These are phyloP conservation scores for Philonicus albiceps DNA, from an alignment of 2,888 invertebrate genomes.

Conservation along the genomic window DNA sequence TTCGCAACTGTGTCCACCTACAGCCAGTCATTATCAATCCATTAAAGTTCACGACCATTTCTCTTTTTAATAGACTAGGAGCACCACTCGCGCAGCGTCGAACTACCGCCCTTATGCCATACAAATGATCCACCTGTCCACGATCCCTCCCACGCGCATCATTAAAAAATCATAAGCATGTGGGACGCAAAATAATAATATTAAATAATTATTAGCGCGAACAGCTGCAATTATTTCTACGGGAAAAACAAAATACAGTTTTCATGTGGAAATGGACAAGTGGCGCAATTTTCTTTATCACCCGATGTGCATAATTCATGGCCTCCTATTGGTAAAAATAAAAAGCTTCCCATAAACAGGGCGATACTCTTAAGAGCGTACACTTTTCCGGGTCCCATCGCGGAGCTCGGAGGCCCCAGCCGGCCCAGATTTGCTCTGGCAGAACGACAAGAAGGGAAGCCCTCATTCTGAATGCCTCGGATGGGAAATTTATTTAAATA, in stretches of 20 bases:
- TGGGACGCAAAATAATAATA: neutral
- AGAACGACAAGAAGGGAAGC: neutral
- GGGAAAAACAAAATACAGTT: constrained; percentile 2
- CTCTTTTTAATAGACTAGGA: neutral
- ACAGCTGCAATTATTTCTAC: constrained; percentile 1
- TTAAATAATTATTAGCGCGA: constrained; percentile 6
- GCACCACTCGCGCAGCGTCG: neutral
- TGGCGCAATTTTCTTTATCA: constrained; percentile 34
- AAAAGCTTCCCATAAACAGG: neutral
- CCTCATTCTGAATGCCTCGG: neutral
- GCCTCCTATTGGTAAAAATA: constrained; percentile 3
- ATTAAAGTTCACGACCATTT: neutral
- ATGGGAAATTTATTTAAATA: constrained; percentile 29
- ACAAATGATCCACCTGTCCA: neutral
- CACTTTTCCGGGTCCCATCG: neutral
- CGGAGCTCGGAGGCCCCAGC: neutral
- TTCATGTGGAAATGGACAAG: constrained; percentile 8
- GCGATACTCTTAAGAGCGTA: neutral
- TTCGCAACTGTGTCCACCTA: neutral
- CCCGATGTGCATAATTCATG: constrained; percentile 26
- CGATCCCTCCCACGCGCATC: neutral
- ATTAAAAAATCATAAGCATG: neutral
- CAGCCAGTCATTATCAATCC: neutral
- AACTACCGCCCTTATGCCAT: neutral
- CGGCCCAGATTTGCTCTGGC: neutral